Percentiles rank a stretch among this genome's conserved stretches.
Conservation (phyloP, 2,888 invertebrate genomes). For the Melanchra persicariae region DNA sequence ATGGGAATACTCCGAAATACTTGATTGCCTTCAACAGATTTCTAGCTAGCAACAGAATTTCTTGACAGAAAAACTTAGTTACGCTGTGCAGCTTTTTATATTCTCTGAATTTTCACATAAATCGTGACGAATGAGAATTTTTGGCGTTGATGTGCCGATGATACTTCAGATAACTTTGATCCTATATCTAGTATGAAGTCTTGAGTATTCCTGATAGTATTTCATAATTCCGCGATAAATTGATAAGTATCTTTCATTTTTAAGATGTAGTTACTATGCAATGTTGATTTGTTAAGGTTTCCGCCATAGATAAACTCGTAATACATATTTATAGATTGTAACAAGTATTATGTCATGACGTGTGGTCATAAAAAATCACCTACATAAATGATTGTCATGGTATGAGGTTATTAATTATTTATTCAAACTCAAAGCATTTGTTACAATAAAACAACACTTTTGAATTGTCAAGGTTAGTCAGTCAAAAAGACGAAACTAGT, state of each 20-base stretch:
- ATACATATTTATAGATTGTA: conserved; percentile 10
- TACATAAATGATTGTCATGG: neutral
- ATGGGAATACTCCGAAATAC: no score
- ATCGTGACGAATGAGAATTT: neutral
- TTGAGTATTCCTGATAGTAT: neutral
- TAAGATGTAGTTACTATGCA: neutral
- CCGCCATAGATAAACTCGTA: conserved; percentile 1
- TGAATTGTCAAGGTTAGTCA: no score
- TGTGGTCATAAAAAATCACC: no score
- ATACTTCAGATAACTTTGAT: neutral
- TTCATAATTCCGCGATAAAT: neutral
- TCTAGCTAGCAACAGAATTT: no score
- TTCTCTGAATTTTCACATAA: neutral
- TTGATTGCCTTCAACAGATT: neutral
- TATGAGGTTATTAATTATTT: neutral
- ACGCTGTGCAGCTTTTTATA: neutral
- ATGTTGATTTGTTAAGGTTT: neutral
- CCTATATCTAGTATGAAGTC: neutral
- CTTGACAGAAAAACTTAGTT: no score
- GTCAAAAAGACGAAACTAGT: no score
- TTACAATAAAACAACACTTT: no score
- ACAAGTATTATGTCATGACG: no score
- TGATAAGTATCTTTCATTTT: neutral
- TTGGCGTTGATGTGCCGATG: neutral
- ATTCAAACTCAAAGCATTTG: no score